A percentile compares a stretch with the other conserved stretches of the same genome.
Conservation (phyloP, 1,140 invertebrate genomes). For the Cheumatopsyche charites region DNA sequence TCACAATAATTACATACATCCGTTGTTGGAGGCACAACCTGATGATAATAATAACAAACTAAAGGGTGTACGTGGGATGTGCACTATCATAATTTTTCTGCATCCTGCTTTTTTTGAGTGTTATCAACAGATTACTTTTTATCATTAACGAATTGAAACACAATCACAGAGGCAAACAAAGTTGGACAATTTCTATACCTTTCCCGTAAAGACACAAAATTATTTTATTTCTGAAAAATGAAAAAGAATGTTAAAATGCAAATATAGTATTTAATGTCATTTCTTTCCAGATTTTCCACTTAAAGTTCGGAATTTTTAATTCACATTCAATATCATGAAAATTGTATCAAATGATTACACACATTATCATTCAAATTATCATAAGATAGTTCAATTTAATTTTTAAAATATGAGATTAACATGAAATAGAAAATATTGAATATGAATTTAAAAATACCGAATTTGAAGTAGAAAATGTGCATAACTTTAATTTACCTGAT, state of each 20-base stretch:
- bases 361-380: no score
- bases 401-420: background rate
- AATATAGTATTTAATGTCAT: no score
- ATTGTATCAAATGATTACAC: no score
- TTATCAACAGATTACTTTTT: background rate
- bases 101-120: background rate
- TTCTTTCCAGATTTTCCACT: no score
- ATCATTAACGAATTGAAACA: background rate
- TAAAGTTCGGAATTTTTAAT: no score
- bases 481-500: no score
- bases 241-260: no score
- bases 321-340: no score
- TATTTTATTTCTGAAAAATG: conserved; percentile 52
- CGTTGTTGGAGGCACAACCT: background rate
- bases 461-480: no score
- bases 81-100: background rate
- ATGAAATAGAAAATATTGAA: no score
- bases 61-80: conserved; percentile 18
- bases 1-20: conserved; percentile 1
- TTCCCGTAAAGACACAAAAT: conserved; percentile 62
- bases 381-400: no score
- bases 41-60: background rate
- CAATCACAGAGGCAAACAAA: conserved; percentile 15
- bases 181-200: conserved; percentile 59
- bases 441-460: no score